phyloP scores from a whole-genome alignment of 2,888 invertebrate genomes.

The Pseudococcus longispinus region DNA sequence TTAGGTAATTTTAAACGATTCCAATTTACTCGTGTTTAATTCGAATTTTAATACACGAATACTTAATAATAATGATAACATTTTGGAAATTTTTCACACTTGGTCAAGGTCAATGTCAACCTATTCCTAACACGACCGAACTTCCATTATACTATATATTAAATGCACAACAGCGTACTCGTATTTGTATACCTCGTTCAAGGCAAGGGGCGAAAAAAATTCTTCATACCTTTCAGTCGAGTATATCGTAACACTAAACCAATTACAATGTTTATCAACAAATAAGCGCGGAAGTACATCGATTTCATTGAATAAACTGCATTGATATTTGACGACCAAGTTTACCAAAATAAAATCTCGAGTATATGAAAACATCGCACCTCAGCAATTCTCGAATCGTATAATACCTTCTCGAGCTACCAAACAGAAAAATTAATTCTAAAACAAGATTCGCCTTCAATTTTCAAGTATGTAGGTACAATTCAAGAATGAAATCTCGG shows the following conservation, averaged over 20 bases:
- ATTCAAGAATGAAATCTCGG: slow-evolving; percentile 20
- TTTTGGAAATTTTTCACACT: not conserved
- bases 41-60: not conserved
- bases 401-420: not conserved
- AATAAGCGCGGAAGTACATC: not conserved
- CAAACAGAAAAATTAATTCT: not conserved
- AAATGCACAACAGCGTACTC: not conserved
- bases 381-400: not conserved
- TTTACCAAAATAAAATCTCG: not conserved
- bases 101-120: slow-evolving; percentile 10
- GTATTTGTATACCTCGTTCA: not conserved
- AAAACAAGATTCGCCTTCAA: slow-evolving; percentile 13
- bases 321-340: not conserved
- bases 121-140: not conserved
- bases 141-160: not conserved
- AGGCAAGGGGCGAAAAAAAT: not conserved
- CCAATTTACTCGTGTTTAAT: not conserved
- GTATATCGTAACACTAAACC: not conserved
- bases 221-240: not conserved
- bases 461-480: not conserved
- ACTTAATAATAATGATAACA: not conserved
- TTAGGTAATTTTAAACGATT: not conserved
- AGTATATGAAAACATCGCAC: not conserved
- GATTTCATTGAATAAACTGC: slow-evolving; percentile 10
- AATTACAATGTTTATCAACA: slow-evolving; percentile 15